Conservation (phyloP, 2,113 vertebrate genomes). For the Eidolon helvum region DNA sequence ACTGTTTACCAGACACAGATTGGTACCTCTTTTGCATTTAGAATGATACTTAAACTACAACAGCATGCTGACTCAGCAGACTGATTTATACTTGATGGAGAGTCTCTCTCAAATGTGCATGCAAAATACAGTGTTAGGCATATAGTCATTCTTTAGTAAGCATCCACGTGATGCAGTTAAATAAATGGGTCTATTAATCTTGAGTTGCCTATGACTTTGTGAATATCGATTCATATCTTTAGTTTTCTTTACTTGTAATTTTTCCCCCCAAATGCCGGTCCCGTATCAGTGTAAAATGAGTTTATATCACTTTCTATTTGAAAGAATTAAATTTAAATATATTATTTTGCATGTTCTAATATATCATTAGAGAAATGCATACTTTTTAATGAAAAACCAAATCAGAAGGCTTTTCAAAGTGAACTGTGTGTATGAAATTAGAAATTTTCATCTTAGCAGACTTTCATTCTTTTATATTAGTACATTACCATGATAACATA, state of each 20-base stretch:
- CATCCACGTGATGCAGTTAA: background rate
- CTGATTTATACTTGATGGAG: conserved; percentile 29
- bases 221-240: conserved; percentile 14
- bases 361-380: background rate
- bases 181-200: background rate
- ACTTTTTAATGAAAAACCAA: background rate
- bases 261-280: background rate
- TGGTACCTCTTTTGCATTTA: conserved; percentile 68
- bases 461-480: background rate
- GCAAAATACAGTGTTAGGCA: background rate
- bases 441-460: background rate
- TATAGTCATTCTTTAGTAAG: background rate
- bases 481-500: background rate
- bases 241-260: background rate
- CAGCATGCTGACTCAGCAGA: conserved; percentile 60
- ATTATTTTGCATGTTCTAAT: background rate
- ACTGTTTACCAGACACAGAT: conserved; percentile 44
- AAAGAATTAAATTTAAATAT: conserved; percentile 6
- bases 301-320: background rate
- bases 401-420: background rate
- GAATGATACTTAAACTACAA: conserved; percentile 54
- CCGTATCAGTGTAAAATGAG: background rate
- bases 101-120: conserved; percentile 31
- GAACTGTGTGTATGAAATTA: background rate
- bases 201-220: background rate